These are phyloP conservation scores for Apomyelois bistriatella DNA, from an alignment of 2,888 invertebrate species.

Conservation along the genomic window DNA sequence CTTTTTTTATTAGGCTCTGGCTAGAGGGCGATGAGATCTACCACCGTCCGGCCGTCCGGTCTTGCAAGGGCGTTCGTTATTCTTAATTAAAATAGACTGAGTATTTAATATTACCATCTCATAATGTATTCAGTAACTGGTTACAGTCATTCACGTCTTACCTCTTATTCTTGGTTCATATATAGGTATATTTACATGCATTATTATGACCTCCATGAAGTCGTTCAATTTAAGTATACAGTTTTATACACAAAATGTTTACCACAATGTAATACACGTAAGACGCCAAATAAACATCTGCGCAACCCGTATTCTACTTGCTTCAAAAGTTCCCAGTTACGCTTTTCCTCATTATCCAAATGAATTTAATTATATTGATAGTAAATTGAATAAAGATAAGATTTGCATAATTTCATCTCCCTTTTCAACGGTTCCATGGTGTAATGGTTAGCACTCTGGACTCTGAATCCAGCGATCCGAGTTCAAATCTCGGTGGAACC, in stretches of 20 bases:
- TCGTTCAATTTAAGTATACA: too few relatives aligned
- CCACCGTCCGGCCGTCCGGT: conserved; percentile 52
- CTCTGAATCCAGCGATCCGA: conserved; percentile 91
- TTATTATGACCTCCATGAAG: too few relatives aligned
- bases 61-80: conserved; percentile 12
- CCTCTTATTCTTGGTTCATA: background rate
- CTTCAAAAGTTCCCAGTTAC: too few relatives aligned
- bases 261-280: too few relatives aligned
- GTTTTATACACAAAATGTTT: too few relatives aligned
- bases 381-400: background rate
- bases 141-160: background rate
- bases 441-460: conserved; percentile 90
- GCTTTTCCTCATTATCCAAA: too few relatives aligned
- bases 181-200: too few relatives aligned
- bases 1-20: conserved; percentile 14
- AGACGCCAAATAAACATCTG: too few relatives aligned
- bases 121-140: conserved; percentile 1
- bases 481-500: conserved; percentile 91
- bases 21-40: conserved; percentile 34
- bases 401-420: background rate
- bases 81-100: conserved; percentile 1
- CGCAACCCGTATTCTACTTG: too few relatives aligned
- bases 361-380: too few relatives aligned
- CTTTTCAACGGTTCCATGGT: conserved; percentile 63
- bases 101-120: background rate